These are phyloP conservation scores for Bubo bubo DNA, from an alignment of 2,113 vertebrate genomes.

Conservation along the genomic window DNA sequence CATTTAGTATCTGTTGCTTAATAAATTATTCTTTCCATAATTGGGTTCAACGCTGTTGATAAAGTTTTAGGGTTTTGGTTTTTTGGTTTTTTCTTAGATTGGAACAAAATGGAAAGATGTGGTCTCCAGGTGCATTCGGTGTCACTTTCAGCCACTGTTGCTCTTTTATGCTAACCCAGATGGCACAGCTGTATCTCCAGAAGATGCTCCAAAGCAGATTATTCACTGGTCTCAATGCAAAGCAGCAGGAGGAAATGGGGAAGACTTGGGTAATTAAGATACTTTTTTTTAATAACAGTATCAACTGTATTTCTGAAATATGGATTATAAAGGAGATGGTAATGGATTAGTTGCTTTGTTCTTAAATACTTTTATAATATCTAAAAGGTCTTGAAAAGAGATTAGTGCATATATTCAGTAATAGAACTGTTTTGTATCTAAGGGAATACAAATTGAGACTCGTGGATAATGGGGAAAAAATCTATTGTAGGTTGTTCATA, in stretches of 20 bases:
- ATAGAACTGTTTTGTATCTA: background rate
- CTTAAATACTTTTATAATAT: background rate
- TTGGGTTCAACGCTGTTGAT: background rate
- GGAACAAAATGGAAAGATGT: conserved; percentile 96
- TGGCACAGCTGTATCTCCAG: conserved; percentile 86
- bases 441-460: background rate
- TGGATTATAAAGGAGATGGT: background rate
- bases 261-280: conserved; percentile 78
- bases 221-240: conserved; percentile 80
- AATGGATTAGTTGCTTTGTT: background rate
- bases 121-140: conserved; percentile 89
- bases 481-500: background rate
- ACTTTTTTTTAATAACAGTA: background rate
- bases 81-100: conserved; percentile 73
- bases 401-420: background rate
- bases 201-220: conserved; percentile 82
- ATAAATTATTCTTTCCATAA: background rate
- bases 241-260: conserved; percentile 70
- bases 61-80: background rate
- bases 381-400: background rate
- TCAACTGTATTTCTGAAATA: background rate
- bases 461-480: background rate
- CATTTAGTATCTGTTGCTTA: background rate
- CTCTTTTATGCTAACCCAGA: conserved; percentile 94
- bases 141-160: conserved; percentile 95